phyloP scores from a whole-genome alignment of 2,113 vertebrate species.

The Morone saxatilis region DNA sequence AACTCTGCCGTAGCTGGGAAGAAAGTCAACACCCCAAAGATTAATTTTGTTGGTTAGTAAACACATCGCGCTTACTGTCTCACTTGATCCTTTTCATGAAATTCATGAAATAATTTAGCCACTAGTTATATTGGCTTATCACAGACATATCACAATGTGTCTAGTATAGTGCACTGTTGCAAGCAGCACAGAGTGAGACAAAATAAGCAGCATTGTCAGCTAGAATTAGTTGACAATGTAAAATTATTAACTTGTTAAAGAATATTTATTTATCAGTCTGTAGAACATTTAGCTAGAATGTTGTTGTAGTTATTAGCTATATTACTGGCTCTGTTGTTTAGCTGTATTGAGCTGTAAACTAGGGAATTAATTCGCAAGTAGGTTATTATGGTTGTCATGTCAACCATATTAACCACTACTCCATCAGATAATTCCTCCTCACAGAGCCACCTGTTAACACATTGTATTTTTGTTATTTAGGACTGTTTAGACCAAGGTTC shows the following conservation, averaged over 20 bases:
- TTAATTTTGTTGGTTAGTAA: slow-evolving; percentile 97
- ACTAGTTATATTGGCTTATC: neutral
- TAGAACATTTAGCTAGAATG: too few species aligned
- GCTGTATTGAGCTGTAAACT: neutral
- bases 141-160: too few species aligned
- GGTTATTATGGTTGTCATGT: neutral
- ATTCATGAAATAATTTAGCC: neutral
- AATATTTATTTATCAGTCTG: too few species aligned
- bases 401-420: neutral
- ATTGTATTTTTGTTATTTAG: neutral
- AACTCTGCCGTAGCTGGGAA: slow-evolving; percentile 86
- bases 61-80: neutral
- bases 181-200: neutral
- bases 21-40: slow-evolving; percentile 96
- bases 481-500: neutral
- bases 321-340: neutral
- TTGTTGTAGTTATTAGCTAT: neutral
- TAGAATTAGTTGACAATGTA: too few species aligned
- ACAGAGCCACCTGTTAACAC: neutral
- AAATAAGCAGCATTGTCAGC: too few species aligned
- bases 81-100: neutral
- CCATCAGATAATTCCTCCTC: neutral
- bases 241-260: too few species aligned
- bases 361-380: neutral
- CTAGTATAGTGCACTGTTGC: too few species aligned